These are phyloP conservation scores for Trissolcus japonicus DNA, from an alignment of 2,888 invertebrate species.

Conservation along the genomic window DNA sequence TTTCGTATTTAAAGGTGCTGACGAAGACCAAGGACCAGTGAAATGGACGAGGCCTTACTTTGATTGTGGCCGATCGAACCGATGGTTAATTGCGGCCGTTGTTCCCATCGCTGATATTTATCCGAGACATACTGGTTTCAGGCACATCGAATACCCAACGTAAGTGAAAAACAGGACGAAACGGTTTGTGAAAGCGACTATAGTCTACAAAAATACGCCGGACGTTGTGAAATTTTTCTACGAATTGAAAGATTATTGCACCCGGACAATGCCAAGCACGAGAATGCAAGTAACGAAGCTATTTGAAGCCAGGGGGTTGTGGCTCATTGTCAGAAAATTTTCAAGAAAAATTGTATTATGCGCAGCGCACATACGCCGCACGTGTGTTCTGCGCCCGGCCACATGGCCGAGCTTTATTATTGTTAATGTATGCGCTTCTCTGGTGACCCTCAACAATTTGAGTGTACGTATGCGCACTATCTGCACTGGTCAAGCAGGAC, in stretches of 20 bases:
- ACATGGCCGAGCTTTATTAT: conserved; percentile 60
- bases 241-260: conserved; percentile 3
- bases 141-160: conserved; percentile 96
- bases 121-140: conserved; percentile 93
- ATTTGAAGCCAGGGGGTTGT: conserved; percentile 5
- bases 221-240: conserved; percentile 33
- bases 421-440: conserved; percentile 61
- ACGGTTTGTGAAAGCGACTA: too few relatives aligned
- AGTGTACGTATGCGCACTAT: conserved; percentile 48
- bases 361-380: conserved; percentile 42
- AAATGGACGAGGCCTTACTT: conserved; percentile 97
- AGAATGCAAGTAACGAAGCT: conserved; percentile 16
- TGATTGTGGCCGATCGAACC: conserved; percentile 95
- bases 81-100: conserved; percentile 96
- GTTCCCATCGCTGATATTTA: conserved; percentile 97
- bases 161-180: conserved; percentile 76
- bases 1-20: conserved; percentile 79
- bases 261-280: background rate
- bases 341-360: conserved; percentile 61
- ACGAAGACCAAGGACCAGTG: conserved; percentile 94
- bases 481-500: conserved; percentile 62
- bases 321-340: conserved; percentile 55
- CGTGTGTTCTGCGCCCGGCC: conserved; percentile 56
- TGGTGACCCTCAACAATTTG: conserved; percentile 44
- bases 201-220: too few relatives aligned